Evolutionary conservation across 2,888 invertebrate species (phyloP).

Genomic region (Nebria salina): DNA sequence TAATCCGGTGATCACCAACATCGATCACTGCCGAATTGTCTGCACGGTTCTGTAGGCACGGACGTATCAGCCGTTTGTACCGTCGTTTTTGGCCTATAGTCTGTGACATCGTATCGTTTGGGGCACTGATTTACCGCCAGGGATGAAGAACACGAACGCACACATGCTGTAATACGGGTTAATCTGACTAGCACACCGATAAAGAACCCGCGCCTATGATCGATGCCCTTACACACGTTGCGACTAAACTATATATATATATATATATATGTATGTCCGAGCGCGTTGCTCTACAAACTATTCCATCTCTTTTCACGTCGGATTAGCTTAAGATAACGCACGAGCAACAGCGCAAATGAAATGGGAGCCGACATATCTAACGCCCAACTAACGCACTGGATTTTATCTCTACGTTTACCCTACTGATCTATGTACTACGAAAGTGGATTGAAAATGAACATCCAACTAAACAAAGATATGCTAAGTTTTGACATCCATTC

Average conservation of each 20-base stretch:
- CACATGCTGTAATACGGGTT: conserved; percentile 34
- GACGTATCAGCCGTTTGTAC: conserved; percentile 4
- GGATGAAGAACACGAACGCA: conserved; percentile 9
- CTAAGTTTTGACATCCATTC: not conserved
- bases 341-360: conserved; percentile 14
- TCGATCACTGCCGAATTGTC: conserved; percentile 20
- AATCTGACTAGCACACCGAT: conserved; percentile 36
- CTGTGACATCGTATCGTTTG: conserved; percentile 3
- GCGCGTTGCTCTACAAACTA: not conserved
- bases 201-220: conserved; percentile 28
- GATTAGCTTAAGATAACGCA: conserved; percentile 2
- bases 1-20: conserved; percentile 34
- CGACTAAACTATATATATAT: not conserved
- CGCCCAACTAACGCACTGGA: not conserved
- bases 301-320: not conserved
- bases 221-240: conserved; percentile 18
- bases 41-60: not conserved
- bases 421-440: not conserved
- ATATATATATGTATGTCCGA: not conserved
- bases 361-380: not conserved
- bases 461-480: not conserved
- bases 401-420: not conserved
- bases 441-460: not conserved
- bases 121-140: conserved; percentile 28
- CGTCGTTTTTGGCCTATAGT: not conserved